phyloP scores from a whole-genome alignment of 1,140 invertebrate species.

The Akabosia matsudoensis region DNA sequence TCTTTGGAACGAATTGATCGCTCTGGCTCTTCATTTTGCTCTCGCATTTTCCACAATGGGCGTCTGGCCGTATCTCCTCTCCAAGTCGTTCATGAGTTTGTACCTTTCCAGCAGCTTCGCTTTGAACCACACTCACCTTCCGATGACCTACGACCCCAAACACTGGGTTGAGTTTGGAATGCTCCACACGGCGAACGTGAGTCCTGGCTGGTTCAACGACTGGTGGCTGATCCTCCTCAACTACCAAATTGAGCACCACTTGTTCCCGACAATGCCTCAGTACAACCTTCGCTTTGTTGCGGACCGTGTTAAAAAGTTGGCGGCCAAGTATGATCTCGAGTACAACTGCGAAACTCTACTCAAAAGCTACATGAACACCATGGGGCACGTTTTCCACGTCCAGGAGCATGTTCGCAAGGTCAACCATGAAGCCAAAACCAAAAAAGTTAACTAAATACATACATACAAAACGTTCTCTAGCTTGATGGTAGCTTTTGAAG shows the following conservation, averaged over 20 bases:
- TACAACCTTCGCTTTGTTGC: constrained; percentile 20
- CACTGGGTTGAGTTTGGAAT: constrained; percentile 23
- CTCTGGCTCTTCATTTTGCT: background rate
- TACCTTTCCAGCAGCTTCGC: constrained; percentile 12
- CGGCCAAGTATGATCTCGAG: constrained; percentile 23
- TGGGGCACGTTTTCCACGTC: constrained; percentile 15
- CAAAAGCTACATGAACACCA: constrained; percentile 20
- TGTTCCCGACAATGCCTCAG: constrained; percentile 24
- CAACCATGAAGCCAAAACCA: background rate
- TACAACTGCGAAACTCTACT: background rate
- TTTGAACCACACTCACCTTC: constrained; percentile 19
- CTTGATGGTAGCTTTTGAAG: too few species aligned
- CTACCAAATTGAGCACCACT: constrained; percentile 26
- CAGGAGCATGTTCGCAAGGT: constrained; percentile 9
- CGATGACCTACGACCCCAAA: constrained; percentile 7
- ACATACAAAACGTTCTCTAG: too few species aligned
- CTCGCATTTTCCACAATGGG: constrained; percentile 15
- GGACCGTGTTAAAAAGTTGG: constrained; percentile 7
- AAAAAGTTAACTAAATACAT: background rate
- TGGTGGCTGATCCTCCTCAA: constrained; percentile 23
- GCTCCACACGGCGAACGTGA: constrained; percentile 13
- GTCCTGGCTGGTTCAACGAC: constrained; percentile 16
- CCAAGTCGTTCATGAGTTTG: constrained; percentile 19
- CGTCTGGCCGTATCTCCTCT: constrained; percentile 12
- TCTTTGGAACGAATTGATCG: constrained; percentile 15